Percentiles rank a stretch among this genome's conserved stretches.
phyloP scores from a whole-genome alignment of 2,797 vertebrate genomes.

The Gadopsis bispinosus region DNA sequence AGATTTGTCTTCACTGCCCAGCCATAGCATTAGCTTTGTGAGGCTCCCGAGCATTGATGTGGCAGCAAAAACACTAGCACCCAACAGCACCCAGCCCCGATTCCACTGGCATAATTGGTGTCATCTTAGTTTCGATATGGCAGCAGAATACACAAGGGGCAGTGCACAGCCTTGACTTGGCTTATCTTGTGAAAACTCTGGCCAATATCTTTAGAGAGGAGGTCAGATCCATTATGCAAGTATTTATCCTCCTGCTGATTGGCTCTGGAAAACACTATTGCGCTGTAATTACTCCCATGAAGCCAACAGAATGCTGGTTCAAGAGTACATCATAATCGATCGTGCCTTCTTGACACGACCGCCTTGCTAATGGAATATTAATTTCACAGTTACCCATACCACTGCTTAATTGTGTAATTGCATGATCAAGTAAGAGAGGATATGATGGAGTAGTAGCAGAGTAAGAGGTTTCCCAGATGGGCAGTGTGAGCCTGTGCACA shows the following conservation, averaged over 20 bases:
- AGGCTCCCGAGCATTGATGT: slow-evolving; percentile 34
- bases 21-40: slow-evolving; percentile 37
- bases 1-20: slow-evolving; percentile 31
- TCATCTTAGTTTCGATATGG: slow-evolving; percentile 52
- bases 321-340: slow-evolving; percentile 59
- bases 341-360: slow-evolving; percentile 35
- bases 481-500: slow-evolving; percentile 11
- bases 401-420: slow-evolving; percentile 15
- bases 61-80: slow-evolving; percentile 32
- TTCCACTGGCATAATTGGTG: slow-evolving; percentile 64
- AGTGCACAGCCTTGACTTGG: slow-evolving; percentile 53
- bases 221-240: slow-evolving; percentile 54
- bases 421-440: not conserved
- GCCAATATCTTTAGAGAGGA: slow-evolving; percentile 50
- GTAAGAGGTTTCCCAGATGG: slow-evolving; percentile 18
- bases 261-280: slow-evolving; percentile 49
- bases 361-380: slow-evolving; percentile 44
- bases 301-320: slow-evolving; percentile 34
- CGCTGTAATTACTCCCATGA: slow-evolving; percentile 52
- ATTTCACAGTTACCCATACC: slow-evolving; percentile 36
- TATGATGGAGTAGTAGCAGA: too few species aligned
- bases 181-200: slow-evolving; percentile 41
- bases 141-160: slow-evolving; percentile 46
- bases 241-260: slow-evolving; percentile 55
- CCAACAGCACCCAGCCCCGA: slow-evolving; percentile 28